Base-by-base conservation (phyloP, 2,888 invertebrate species). In the Argyresthia goedartella region DNA sequence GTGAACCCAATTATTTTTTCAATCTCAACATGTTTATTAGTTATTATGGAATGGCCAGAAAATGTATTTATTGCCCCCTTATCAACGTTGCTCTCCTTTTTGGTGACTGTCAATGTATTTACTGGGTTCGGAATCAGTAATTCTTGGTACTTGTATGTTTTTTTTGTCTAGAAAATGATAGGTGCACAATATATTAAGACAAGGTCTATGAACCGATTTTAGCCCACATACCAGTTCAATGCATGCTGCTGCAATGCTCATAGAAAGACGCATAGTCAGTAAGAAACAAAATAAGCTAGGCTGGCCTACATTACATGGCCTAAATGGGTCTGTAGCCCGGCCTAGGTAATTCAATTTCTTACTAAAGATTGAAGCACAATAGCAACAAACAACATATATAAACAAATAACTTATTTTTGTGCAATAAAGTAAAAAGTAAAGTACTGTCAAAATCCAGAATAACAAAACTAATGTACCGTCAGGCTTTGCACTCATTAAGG, bases 61-160 rank as follows among this genome's bases (percentile, higher is more conserved):
- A 48, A 48, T 2, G 6, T n/a, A 13, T 36, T 14, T 14, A 11
- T 36, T 15, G 4, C 8, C 6, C n/a, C 15, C 36, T 47, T 16
- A n/a, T 41, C 34, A 33, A 11, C 16, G 16, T 39, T 7, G 0
- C 8, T 13, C 14, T 35, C n/a, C 48, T 57, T 55, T 57, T 56
- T 57, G 64, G 65, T 7, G 49, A 70, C 63, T 8, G 54, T 64
- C 55, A 67, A 58, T 25, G 64, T 62, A 41, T 60, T 64, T 25
- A 73, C 71, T 52, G 64, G 56, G 15, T 56, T 53, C 45, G 76
- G 62, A 53, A 77, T 16, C 39, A 66, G 51, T 50, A 78, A 59
- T 50, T 79, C 77, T 66, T 64, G 68, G 56, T 75, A 79, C 60
- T 78, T 81, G 64, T 73, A 67, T 57, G 65, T 60, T 57, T 69